Evolutionary conservation across 2,797 vertebrate genomes (phyloP).

Genomic region (Betta splendens): DNA sequence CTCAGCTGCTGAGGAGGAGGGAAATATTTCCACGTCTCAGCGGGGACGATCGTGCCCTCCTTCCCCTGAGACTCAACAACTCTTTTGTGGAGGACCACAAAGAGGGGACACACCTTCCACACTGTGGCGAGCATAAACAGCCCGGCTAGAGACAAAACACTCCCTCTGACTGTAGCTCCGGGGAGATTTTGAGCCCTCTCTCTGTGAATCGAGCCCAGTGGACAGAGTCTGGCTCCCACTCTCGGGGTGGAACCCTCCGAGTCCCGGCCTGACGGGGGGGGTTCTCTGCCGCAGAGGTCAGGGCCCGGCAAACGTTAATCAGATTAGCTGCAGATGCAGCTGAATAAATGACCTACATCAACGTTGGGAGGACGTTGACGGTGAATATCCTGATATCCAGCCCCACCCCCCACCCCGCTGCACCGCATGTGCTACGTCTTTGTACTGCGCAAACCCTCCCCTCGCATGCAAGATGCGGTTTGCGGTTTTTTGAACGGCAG

Average conservation of each 20-base stretch:
- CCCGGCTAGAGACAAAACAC: conserved; percentile 43
- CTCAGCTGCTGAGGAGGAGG: conserved; percentile 8
- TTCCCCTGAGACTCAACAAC: conserved; percentile 49
- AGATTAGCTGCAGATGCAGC: conserved; percentile 76
- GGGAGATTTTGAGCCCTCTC: conserved; percentile 6
- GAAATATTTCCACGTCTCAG: conserved; percentile 49
- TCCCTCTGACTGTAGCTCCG: conserved; percentile 52
- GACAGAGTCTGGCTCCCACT: conserved; percentile 21
- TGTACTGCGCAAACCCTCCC: conserved; percentile 57
- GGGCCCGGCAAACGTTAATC: conserved; percentile 71
- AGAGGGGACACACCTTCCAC: conserved; percentile 63
- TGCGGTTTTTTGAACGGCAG: conserved; percentile 49
- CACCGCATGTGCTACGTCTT: conserved; percentile 62
- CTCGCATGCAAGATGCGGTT: conserved; percentile 53
- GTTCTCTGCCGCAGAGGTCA: conserved; percentile 61
- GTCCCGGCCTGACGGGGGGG: conserved; percentile 30
- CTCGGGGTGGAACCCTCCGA: conserved; percentile 25
- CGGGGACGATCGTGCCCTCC: conserved; percentile 45
- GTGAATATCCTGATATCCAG: conserved; percentile 65
- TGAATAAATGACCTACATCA: conserved; percentile 84
- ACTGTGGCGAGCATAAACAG: conserved; percentile 45
- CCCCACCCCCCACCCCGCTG: conserved; percentile 66
- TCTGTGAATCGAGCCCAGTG: conserved; percentile 16
- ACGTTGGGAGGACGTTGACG: conserved; percentile 79
- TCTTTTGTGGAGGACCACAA: conserved; percentile 58